Conservation (phyloP, 2,888 invertebrate genomes). For the Hirtodrosophila trivittata region DNA sequence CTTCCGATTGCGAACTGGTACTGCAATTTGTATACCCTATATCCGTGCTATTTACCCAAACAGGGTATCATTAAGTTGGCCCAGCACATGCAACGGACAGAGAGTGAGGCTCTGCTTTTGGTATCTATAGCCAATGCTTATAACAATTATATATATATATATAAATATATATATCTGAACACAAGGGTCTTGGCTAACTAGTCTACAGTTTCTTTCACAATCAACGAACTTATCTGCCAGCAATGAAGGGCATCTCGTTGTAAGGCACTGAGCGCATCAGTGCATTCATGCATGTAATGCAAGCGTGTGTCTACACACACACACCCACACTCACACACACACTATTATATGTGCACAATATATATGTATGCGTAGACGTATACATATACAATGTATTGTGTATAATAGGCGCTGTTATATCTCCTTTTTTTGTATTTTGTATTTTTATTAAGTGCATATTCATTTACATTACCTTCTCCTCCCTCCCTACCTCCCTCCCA, state of each 20-base stretch:
- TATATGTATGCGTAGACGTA: slow-evolving; percentile 13
- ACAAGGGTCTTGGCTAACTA: no score
- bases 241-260: no score
- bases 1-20: slow-evolving; percentile 69
- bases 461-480: slow-evolving; percentile 43
- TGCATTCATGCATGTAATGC: slow-evolving; percentile 68
- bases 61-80: not conserved
- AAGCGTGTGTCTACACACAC: slow-evolving; percentile 25
- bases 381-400: slow-evolving; percentile 10
- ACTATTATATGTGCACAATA: not conserved
- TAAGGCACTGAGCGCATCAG: no score
- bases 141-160: not conserved
- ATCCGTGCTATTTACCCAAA: not conserved
- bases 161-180: not conserved
- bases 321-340: slow-evolving; percentile 3
- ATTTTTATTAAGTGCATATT: slow-evolving; percentile 65
- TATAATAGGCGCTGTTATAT: slow-evolving; percentile 8
- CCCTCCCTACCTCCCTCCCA: slow-evolving; percentile 5
- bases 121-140: no score
- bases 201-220: no score
- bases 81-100: not conserved
- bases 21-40: slow-evolving; percentile 26
- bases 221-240: no score
- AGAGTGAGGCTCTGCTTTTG: no score
- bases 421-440: slow-evolving; percentile 25